Evolutionary conservation across 2,888 invertebrate species (phyloP).

Genomic region (Drosophila putrida): DNA sequence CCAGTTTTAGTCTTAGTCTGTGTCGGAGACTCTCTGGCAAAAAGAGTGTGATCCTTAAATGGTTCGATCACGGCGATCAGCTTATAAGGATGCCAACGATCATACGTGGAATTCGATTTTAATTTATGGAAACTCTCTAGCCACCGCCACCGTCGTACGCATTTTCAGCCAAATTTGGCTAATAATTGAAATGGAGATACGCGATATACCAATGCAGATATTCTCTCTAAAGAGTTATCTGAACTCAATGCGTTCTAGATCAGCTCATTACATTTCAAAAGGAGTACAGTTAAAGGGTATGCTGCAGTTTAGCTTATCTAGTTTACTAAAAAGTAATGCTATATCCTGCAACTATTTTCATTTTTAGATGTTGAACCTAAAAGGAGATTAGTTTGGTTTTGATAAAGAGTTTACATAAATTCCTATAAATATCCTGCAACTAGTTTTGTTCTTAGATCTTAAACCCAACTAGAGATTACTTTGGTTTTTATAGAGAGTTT

Average conservation of each 20-base stretch:
- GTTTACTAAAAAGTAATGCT: no score
- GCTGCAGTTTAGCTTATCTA: neutral
- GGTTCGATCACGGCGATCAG: slow-evolving; percentile 56
- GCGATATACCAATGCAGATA: slow-evolving; percentile 5
- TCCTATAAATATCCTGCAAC: no score
- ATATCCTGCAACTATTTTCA: no score
- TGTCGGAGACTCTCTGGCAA: slow-evolving; percentile 25
- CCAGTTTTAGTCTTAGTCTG: slow-evolving; percentile 47
- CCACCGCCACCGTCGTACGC: slow-evolving; percentile 38
- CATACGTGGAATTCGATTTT: slow-evolving; percentile 72
- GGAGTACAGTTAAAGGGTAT: neutral
- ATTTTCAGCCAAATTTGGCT: slow-evolving; percentile 55
- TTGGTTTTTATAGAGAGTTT: neutral
- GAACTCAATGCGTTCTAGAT: neutral
- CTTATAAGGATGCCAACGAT: slow-evolving; percentile 67
- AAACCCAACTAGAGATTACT: neutral
- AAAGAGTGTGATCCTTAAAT: slow-evolving; percentile 56
- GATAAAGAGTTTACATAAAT: neutral
- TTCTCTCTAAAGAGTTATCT: slow-evolving; percentile 4
- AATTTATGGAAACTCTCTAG: slow-evolving; percentile 62
- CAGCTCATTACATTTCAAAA: slow-evolving; percentile 1
- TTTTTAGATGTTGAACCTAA: neutral
- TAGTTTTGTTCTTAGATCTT: neutral
- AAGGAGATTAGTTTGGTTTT: neutral
- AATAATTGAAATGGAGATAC: slow-evolving; percentile 55